Conservation (phyloP, 2,113 vertebrate species). For the Pseudopipra pipra region DNA sequence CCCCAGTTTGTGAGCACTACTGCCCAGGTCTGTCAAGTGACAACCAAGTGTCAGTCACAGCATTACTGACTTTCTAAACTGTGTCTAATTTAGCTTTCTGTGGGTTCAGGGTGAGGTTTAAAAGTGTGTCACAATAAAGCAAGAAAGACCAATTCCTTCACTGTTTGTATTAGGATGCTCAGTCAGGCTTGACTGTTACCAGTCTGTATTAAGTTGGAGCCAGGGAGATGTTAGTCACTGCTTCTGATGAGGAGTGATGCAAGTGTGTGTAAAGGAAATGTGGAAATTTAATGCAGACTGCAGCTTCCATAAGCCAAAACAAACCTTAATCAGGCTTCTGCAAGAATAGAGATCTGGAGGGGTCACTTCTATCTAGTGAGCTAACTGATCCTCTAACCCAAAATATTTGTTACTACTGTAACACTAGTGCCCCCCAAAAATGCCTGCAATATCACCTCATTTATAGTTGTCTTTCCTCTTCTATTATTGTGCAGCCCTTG, state of each 20-base stretch:
- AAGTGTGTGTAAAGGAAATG: not conserved
- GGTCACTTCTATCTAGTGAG: not conserved
- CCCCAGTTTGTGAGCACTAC: not conserved
- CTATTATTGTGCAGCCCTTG: not conserved
- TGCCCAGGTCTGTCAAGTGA: not conserved
- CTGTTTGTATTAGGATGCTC: not conserved
- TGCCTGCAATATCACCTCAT: not conserved
- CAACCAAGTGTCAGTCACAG: not conserved
- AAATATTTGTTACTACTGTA: not conserved
- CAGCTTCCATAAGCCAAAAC: not conserved
- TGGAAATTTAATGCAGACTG: not conserved
- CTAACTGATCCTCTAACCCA: not conserved
- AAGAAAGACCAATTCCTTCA: not conserved
- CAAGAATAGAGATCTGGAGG: not conserved
- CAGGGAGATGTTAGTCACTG: slow-evolving; percentile 6
- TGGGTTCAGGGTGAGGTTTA: not conserved
- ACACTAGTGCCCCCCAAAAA: not conserved
- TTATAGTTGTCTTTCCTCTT: not conserved
- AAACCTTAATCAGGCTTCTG: not conserved
- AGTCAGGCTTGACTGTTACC: slow-evolving; percentile 1
- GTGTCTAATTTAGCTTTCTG: not conserved
- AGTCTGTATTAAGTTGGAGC: not conserved
- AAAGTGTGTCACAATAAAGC: not conserved
- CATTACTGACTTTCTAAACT: not conserved
- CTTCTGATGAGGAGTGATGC: not conserved